A percentile compares a stretch with the other conserved stretches of the same genome.
phyloP scores from a whole-genome alignment of 1,140 invertebrate genomes.

The Drosophila nikananu region DNA sequence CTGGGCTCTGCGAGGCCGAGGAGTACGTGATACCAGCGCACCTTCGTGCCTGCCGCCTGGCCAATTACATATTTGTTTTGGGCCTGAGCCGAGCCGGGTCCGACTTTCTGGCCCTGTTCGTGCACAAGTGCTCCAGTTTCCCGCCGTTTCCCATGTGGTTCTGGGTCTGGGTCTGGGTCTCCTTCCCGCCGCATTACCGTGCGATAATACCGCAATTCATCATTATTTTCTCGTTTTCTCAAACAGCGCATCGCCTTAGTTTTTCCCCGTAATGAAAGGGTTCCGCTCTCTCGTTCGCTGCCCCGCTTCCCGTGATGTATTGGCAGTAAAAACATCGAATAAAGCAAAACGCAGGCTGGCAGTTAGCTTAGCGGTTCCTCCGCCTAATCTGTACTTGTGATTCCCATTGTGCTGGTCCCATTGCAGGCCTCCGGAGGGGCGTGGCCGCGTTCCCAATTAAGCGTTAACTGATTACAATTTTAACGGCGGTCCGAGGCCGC shows the following conservation, averaged over 20 bases:
- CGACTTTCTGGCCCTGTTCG: conserved; percentile 67
- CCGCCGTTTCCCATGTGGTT: conserved; percentile 36
- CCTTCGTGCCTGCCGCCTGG: conserved; percentile 59
- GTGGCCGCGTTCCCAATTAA: conserved; percentile 70
- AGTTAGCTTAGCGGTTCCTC: conserved; percentile 52
- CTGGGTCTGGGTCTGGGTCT: conserved; percentile 12
- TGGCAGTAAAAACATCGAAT: conserved; percentile 61
- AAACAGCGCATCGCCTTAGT: conserved; percentile 30
- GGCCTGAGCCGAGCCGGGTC: conserved; percentile 23
- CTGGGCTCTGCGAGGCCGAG: conserved; percentile 24
- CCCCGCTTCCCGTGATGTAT: conserved; percentile 65
- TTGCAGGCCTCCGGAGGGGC: conserved; percentile 53
- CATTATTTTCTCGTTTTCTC: conserved; percentile 69
- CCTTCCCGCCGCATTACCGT: conserved; percentile 61
- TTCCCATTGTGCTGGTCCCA: conserved; percentile 49
- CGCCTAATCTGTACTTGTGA: conserved; percentile 40
- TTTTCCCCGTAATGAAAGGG: conserved; percentile 71
- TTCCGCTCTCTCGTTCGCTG: conserved; percentile 48
- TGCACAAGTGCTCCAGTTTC: conserved; percentile 74
- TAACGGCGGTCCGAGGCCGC: conserved; percentile 51
- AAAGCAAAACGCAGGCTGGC: conserved; percentile 50
- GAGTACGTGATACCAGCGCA: conserved; percentile 67
- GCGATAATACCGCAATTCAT: conserved; percentile 83
- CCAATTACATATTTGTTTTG: conserved; percentile 79
- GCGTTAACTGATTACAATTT: conserved; percentile 77